Base-by-base conservation (phyloP, 2,797 vertebrate genomes). In the Aulostomus chinensis region DNA sequence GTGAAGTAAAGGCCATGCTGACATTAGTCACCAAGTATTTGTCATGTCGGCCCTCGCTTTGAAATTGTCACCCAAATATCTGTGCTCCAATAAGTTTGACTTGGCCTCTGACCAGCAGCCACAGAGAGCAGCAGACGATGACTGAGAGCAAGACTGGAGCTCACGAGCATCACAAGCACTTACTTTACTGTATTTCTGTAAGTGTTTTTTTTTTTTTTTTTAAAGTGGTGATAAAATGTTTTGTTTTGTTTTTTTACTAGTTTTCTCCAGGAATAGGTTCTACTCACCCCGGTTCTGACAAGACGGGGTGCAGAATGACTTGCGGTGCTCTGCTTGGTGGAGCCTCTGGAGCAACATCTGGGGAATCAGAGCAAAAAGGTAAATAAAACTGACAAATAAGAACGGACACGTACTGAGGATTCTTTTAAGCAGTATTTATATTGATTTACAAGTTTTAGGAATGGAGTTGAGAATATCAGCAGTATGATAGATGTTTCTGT, bases 291-390 rank as follows among this genome's bases (percentile, higher is more conserved):
- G 94, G 90, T 68, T 95, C 97, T 20, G 96, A 94, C 73, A 93
- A 93, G 86, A 99, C 97, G 0, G 97, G 97, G 78, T 99, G 97
- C 68, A 99, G 92, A 73, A 99, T 85, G 58, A 99, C 96, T 87
- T 99, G 97, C 0, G 97, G 97, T 0, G 97, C 93, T 87, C 94
- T 90, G 72, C 89, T 93, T 0, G 86, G 83, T 33, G 94, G 95
- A 2, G 91, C 93, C 89, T 99, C 97, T 0, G 93, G 95, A 58
- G 95, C 90, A 79, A 99, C 94, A 58, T 99, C 97, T 99, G 86
- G n/a, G 72, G 65, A 55, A 56, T 51, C 4, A 21, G 40, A 35
- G 56, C 2, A 52, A n/a, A n/a, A n/a, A n/a, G n/a, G n/a, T n/a
- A 38, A 47, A 40, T 1, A 49, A 64, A 36, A 40, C 4, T 5